Conservation (phyloP, 2,113 vertebrate genomes). For the Pelvicachromis taeniatus region DNA sequence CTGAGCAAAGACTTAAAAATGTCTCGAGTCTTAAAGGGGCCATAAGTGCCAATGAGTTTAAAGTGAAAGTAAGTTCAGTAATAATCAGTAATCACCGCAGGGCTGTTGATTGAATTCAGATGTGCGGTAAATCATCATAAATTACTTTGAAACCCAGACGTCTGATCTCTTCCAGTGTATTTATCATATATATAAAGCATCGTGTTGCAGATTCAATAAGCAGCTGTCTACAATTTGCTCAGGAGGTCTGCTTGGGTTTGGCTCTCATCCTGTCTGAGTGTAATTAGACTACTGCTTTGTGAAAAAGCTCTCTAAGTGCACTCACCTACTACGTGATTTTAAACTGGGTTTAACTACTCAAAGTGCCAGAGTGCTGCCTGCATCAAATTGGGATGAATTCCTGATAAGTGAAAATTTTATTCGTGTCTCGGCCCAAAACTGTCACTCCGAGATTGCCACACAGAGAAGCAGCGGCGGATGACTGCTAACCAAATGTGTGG, state of each 20-base stretch:
- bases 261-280: constrained; percentile 3
- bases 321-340: constrained; percentile 19
- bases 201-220: background rate
- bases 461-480: background rate
- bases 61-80: background rate
- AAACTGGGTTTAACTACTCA: constrained; percentile 12
- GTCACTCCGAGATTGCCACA: background rate
- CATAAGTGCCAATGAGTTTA: background rate
- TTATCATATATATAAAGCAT: background rate
- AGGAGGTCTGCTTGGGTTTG: constrained; percentile 9
- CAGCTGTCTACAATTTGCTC: constrained; percentile 1
- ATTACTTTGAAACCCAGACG: background rate
- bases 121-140: background rate
- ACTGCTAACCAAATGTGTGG: background rate
- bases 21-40: background rate
- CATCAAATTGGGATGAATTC: background rate
- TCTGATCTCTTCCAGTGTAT: background rate
- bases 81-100: background rate
- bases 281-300: constrained; percentile 24
- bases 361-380: background rate
- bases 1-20: background rate
- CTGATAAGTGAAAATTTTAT: constrained; percentile 19
- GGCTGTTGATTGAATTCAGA: background rate
- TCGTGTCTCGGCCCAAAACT: constrained; percentile 13
- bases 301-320: background rate